phyloP scores from a whole-genome alignment of 2,888 invertebrate species.

The Pyralis farinalis region DNA sequence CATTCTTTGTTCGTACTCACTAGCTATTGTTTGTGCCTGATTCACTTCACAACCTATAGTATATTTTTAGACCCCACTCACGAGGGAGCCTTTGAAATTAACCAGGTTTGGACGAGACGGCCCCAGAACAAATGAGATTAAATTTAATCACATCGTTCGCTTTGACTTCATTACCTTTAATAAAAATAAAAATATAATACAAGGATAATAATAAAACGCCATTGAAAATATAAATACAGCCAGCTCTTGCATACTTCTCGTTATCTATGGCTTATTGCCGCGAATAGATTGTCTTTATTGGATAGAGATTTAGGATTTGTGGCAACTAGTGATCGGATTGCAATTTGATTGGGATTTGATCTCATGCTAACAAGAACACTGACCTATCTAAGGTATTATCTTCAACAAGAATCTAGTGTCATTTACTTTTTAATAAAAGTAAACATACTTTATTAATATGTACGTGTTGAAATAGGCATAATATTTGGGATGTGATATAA shows the following conservation, averaged over 20 bases:
- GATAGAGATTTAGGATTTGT: not conserved
- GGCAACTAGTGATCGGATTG: not conserved
- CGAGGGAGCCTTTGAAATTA: conserved; percentile 19
- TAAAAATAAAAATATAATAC: no score
- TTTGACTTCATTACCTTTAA: conserved; percentile 20
- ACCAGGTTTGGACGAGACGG: conserved; percentile 22
- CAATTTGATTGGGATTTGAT: not conserved
- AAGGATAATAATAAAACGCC: not conserved
- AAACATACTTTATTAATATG: no score
- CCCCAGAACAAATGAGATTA: no score
- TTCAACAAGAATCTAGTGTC: no score
- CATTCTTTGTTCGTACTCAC: conserved; percentile 45
- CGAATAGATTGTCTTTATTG: not conserved
- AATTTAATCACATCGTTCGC: conserved; percentile 23
- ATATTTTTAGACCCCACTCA: conserved; percentile 27
- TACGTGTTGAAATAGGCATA: no score
- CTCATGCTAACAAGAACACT: no score
- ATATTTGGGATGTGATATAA: no score
- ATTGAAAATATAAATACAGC: not conserved
- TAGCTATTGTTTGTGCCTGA: conserved; percentile 44
- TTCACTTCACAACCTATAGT: conserved; percentile 17
- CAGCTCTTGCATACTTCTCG: not conserved
- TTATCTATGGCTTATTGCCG: not conserved
- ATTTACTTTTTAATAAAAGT: no score
- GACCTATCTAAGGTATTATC: no score